Evolutionary conservation across 2,888 invertebrate species (phyloP).

Genomic region (Cataglyphis cursor): DNA sequence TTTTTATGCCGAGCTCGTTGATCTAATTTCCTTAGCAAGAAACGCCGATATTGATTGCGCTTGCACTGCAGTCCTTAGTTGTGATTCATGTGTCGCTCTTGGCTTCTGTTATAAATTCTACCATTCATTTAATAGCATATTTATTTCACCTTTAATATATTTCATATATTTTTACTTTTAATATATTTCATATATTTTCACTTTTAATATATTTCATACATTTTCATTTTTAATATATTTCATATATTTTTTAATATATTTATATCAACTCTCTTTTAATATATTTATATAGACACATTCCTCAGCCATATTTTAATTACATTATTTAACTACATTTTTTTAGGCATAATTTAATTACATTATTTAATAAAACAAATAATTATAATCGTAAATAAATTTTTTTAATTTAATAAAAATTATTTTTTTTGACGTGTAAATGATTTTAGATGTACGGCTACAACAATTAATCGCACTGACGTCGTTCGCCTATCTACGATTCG

Average conservation of each 20-base stretch:
- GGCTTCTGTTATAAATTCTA: background rate
- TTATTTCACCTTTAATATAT: background rate
- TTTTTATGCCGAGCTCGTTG: conserved; percentile 40
- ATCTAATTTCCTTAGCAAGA: conserved; percentile 50
- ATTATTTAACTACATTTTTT: conserved; percentile 10
- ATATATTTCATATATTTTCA: no score
- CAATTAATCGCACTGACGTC: conserved; percentile 58
- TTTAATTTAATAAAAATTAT: conserved; percentile 1
- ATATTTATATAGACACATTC: no score
- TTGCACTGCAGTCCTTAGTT: conserved; percentile 16
- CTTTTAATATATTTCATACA: no score
- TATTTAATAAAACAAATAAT: background rate
- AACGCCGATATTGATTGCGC: conserved; percentile 43
- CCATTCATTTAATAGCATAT: background rate
- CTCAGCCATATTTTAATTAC: background rate
- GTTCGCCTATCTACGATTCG: conserved; percentile 38
- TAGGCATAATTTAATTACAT: background rate
- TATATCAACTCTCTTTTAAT: no score
- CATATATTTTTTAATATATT: background rate
- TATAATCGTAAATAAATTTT: background rate
- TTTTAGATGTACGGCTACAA: conserved; percentile 16
- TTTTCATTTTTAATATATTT: no score
- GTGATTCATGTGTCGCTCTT: conserved; percentile 19
- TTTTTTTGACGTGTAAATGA: background rate
- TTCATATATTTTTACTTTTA: background rate